Evolutionary conservation across 2,113 vertebrate species (phyloP).

Genomic region (Eulemur macaco): DNA sequence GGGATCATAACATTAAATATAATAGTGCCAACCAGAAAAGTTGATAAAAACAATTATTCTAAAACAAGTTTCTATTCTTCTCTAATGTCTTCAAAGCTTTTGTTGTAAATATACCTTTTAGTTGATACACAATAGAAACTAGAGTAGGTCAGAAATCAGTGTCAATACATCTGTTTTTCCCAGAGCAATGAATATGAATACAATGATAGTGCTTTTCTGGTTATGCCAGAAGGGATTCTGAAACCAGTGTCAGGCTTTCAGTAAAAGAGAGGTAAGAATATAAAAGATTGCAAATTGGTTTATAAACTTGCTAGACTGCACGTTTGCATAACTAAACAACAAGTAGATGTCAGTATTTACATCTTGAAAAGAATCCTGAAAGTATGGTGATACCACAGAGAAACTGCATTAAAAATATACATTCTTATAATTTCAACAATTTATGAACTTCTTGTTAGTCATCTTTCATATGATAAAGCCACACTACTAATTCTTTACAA

Average conservation of each 20-base stretch:
- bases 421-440: neutral
- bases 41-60: constrained; percentile 27
- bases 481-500: neutral
- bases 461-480: neutral
- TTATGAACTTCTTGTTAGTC: neutral
- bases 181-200: neutral
- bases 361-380: constrained; percentile 9
- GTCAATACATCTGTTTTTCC: neutral
- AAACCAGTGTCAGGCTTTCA: constrained; percentile 22
- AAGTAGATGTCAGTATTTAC: constrained; percentile 10
- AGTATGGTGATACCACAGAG: constrained; percentile 53
- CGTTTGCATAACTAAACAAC: neutral
- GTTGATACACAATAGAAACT: neutral
- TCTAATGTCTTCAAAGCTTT: neutral
- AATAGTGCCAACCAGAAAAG: neutral
- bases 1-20: constrained; percentile 25
- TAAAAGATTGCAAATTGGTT: neutral
- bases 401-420: constrained; percentile 20
- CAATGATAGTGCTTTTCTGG: neutral
- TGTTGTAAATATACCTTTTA: constrained; percentile 35
- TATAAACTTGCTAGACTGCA: neutral
- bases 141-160: constrained; percentile 23
- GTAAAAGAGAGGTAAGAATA: neutral
- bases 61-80: neutral
- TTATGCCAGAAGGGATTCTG: neutral